A percentile compares a stretch with the other conserved stretches of the same genome.
Conservation (phyloP, 2,113 vertebrate genomes). For the Pandion haliaetus region DNA sequence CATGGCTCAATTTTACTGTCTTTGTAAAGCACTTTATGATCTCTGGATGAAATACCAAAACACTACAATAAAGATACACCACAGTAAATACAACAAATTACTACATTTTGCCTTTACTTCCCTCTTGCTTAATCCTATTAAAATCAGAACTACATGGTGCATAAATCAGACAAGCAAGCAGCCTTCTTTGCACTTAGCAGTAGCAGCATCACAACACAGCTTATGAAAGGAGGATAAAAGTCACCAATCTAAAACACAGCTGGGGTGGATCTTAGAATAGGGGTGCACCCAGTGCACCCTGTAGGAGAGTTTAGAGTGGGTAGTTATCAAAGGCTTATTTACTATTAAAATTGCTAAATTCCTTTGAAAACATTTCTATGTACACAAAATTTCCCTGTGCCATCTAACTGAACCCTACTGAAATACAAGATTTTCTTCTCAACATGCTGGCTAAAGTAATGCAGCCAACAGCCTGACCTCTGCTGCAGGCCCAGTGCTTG, state of each 20-base stretch:
- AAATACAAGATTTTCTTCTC: background rate
- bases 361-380: background rate
- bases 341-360: background rate
- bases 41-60: slow-evolving; percentile 37
- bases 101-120: slow-evolving; percentile 4
- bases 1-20: background rate
- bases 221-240: background rate
- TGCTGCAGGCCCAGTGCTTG: background rate
- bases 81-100: background rate
- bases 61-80: background rate
- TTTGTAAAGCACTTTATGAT: slow-evolving; percentile 23
- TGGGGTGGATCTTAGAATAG: background rate
- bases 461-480: background rate
- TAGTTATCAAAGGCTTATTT: background rate
- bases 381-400: background rate
- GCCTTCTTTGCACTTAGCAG: background rate
- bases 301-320: background rate
- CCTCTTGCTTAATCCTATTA: background rate
- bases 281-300: background rate
- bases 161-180: background rate
- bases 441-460: background rate
- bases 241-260: background rate
- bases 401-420: background rate
- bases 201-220: background rate
- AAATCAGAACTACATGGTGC: background rate